These are phyloP conservation scores for Pygmarrhopalites habei DNA, from an alignment of 1,140 invertebrate species.

Conservation along the genomic window DNA sequence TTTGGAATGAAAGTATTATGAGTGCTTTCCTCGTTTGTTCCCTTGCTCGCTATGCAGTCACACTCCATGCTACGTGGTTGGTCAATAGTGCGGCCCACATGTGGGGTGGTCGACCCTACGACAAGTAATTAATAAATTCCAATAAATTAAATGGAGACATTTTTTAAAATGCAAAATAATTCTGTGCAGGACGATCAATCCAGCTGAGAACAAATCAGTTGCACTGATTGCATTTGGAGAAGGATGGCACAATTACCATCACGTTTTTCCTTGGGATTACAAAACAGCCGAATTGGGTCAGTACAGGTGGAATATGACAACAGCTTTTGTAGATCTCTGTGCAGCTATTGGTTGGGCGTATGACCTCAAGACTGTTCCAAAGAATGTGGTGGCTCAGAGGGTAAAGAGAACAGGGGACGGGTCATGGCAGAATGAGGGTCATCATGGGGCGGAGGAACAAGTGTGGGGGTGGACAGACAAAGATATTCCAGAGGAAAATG, in stretches of 20 bases:
- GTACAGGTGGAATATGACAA: constrained; percentile 56
- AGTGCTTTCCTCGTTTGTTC: constrained; percentile 77
- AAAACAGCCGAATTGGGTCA: constrained; percentile 64
- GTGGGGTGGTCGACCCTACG: constrained; percentile 54
- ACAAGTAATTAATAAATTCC: too few species aligned
- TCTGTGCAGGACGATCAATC: constrained; percentile 59
- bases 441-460: constrained; percentile 49
- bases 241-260: constrained; percentile 94
- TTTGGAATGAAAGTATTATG: constrained; percentile 72
- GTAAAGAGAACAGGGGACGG: constrained; percentile 58
- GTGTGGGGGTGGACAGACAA: constrained; percentile 72
- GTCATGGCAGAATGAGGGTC: constrained; percentile 38
- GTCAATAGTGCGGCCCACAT: constrained; percentile 71
- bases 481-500: constrained; percentile 61
- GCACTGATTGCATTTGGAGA: constrained; percentile 67
- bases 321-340: constrained; percentile 56
- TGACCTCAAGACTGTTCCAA: constrained; percentile 49
- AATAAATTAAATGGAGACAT: too few species aligned
- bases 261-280: constrained; percentile 93
- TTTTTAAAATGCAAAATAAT: too few species aligned
- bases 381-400: constrained; percentile 46
- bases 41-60: constrained; percentile 76
- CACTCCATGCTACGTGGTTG: constrained; percentile 88
- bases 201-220: constrained; percentile 63
- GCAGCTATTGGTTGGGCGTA: constrained; percentile 57